These are phyloP conservation scores for Ahaetulla prasina DNA, from an alignment of 2,113 vertebrate species.

Conservation along the genomic window DNA sequence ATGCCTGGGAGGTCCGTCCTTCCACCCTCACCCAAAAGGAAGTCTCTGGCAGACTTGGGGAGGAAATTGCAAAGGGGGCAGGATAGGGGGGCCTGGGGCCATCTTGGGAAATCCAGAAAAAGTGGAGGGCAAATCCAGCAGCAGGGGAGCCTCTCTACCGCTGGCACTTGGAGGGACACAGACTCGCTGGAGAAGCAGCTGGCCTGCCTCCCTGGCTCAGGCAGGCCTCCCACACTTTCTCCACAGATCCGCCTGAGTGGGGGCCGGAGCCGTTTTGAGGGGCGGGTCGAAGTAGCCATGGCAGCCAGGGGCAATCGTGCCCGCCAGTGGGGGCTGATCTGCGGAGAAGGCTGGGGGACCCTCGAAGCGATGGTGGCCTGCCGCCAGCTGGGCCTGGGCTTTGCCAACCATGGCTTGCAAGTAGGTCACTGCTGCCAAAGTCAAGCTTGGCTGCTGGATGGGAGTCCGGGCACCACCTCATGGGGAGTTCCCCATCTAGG, in stretches of 20 bases:
- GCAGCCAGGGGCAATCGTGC: constrained; percentile 65
- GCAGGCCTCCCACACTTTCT: constrained; percentile 25
- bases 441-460: not conserved
- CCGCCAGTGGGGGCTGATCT: constrained; percentile 87
- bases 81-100: too few species aligned
- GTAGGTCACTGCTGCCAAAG: constrained; percentile 71
- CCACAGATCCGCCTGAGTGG: constrained; percentile 89
- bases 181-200: not conserved
- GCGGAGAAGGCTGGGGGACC: constrained; percentile 89
- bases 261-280: constrained; percentile 86
- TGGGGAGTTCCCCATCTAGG: constrained; percentile 75
- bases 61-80: not conserved
- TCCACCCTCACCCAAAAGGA: not conserved
- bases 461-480: not conserved
- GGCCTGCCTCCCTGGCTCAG: not conserved
- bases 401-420: constrained; percentile 88
- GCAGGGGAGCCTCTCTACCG: not conserved
- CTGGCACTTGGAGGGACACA: too few species aligned
- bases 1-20: not conserved
- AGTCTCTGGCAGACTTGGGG: not conserved
- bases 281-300: constrained; percentile 84
- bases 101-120: not conserved
- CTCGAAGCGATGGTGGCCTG: constrained; percentile 88
- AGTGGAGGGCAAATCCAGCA: not conserved
- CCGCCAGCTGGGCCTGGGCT: constrained; percentile 92